phyloP scores from a whole-genome alignment of 2,113 vertebrate species.

The Microcebus griseorufus region DNA sequence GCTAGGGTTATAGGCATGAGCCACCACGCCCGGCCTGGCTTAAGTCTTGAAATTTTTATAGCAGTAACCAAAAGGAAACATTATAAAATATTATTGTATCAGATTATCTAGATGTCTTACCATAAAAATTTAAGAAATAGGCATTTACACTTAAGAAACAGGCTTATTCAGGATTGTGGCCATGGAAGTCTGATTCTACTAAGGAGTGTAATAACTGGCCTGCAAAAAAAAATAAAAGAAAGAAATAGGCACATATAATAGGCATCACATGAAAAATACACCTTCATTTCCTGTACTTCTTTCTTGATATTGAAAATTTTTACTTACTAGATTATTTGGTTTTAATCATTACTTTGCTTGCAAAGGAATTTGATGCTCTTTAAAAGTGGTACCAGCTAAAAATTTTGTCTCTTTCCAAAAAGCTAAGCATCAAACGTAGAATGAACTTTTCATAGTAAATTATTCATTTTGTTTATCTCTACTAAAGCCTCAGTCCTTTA shows the following conservation, averaged over 20 bases:
- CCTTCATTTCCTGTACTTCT: background rate
- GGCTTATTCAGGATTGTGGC: no score
- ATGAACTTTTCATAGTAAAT: background rate
- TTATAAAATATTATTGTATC: background rate
- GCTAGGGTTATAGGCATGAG: no score
- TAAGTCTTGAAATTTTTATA: slow-evolving; percentile 28
- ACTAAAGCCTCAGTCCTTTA: background rate
- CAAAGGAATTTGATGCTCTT: background rate
- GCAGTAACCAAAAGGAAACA: background rate
- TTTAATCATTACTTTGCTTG: slow-evolving; percentile 37
- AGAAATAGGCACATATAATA: no score
- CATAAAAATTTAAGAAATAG: background rate
- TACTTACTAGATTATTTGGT: background rate
- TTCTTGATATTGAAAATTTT: slow-evolving; percentile 18
- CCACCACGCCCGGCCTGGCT: no score
- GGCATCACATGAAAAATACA: background rate
- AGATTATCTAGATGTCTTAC: background rate
- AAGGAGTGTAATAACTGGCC: no score
- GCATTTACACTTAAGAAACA: no score
- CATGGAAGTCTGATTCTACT: no score
- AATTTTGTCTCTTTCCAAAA: background rate
- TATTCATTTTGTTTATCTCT: background rate
- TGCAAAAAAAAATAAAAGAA: no score
- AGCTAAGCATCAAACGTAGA: background rate
- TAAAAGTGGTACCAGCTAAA: background rate